These are phyloP conservation scores for Anthophora plumipes DNA, from an alignment of 2,888 invertebrate genomes.

Conservation along the genomic window DNA sequence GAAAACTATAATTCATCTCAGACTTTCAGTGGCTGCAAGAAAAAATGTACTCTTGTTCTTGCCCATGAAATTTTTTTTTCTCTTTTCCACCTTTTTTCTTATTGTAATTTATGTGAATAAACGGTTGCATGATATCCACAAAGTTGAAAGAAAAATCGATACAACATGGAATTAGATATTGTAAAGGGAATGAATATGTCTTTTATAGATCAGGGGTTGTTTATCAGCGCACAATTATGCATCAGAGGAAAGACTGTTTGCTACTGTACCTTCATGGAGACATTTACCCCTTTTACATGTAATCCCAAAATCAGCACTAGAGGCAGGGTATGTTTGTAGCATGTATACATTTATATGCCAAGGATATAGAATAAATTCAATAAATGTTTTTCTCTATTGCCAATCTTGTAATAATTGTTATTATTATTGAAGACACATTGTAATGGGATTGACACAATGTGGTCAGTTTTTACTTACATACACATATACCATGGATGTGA, in stretches of 20 bases:
- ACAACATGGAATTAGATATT: no score
- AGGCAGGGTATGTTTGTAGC: slow-evolving; percentile 79
- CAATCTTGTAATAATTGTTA: neutral
- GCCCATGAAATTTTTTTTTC: slow-evolving; percentile 11
- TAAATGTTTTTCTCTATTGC: neutral
- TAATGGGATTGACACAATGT: slow-evolving; percentile 97
- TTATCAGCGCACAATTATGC: slow-evolving; percentile 81
- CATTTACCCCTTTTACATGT: slow-evolving; percentile 80
- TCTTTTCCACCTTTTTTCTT: neutral
- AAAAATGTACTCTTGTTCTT: slow-evolving; percentile 55
- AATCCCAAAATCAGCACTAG: slow-evolving; percentile 82
- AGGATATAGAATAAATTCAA: neutral
- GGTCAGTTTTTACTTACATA: slow-evolving; percentile 97
- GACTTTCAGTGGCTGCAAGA: slow-evolving; percentile 39
- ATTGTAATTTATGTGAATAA: neutral
- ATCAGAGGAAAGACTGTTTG: slow-evolving; percentile 82
- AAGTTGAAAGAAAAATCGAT: neutral
- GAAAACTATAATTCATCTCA: neutral
- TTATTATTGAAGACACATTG: slow-evolving; percentile 90
- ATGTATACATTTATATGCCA: slow-evolving; percentile 13
- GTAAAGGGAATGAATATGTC: neutral
- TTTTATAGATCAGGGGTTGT: slow-evolving; percentile 80
- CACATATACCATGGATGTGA: slow-evolving; percentile 85
- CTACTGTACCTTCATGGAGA: slow-evolving; percentile 82
- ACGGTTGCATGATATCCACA: neutral